Evolutionary conservation across 2,797 vertebrate genomes (phyloP), one percentile per base, ranked within the genome.

Genomic region (Neomorphus geoffroyi): DNA sequence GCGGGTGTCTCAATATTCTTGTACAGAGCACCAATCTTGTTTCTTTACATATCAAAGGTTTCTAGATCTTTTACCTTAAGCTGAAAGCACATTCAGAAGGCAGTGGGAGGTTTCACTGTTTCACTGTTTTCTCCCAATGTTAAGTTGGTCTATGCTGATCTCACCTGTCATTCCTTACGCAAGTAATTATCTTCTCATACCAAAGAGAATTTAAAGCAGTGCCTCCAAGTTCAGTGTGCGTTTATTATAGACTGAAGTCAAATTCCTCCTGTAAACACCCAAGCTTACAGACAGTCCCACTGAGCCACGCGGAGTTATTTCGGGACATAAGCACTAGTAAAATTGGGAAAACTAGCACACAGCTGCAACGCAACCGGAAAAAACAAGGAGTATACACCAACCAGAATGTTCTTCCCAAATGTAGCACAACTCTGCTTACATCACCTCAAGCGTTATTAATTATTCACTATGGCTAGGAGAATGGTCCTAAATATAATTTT

Each of bases 371-470:
- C 45, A 69, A 88, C 75, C 6, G 6, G 93, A 91, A 94, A 91
- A 90, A 94, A 61, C 87, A 93, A 75, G 18, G 26, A 92, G n/a
- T 37, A 77, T 35, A 85, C 80, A 78, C 89, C 89, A 94, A 74
- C 58, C 41, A 91, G 86, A 95, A 96, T 17, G 33, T 91, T 90
- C 90, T 90, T 86, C 77, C 54, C 93, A 94, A 96, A 94, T 65
- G 93, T 39, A 91, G 87, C 80, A 95, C 90, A 93, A 46, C 27
- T 62, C 69, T 78, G 75, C 70, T 96, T 93, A 92, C 93, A 88
- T 92, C 93, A 94, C 70, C 92, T 83, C 82, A 72, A 93, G 80
- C 54, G 54, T 79, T 69, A 96, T 91, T 91, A 94, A 93, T 94
- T 94, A 94, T 96, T 96, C 90, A 95, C 85, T 43, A 24, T 1